These are phyloP conservation scores for Macrophya annulata DNA, from an alignment of 2,888 invertebrate species.

Conservation along the genomic window DNA sequence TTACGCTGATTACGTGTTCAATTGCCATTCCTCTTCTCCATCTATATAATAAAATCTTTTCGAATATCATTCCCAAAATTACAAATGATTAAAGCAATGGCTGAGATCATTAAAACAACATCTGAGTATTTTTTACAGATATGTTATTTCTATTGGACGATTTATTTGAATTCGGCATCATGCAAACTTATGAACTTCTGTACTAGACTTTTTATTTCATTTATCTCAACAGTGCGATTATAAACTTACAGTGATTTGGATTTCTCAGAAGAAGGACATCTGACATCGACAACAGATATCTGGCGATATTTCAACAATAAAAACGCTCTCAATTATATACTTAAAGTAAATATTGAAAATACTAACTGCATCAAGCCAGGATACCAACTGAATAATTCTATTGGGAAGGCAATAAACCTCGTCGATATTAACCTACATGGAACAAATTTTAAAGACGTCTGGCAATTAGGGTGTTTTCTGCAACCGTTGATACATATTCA, in stretches of 20 bases:
- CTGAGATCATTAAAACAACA: too few species aligned
- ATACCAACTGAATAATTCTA: not conserved
- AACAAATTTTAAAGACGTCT: not conserved
- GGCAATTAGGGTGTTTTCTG: not conserved
- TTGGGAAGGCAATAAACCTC: not conserved
- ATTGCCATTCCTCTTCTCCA: too few species aligned
- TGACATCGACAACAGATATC: not conserved
- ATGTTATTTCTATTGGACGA: too few species aligned
- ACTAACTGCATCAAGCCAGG: not conserved
- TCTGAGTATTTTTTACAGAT: too few species aligned
- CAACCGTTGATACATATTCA: not conserved
- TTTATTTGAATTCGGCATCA: too few species aligned
- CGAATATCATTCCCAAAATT: too few species aligned
- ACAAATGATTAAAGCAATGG: too few species aligned
- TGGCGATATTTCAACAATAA: not conserved
- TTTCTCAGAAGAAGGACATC: not conserved
- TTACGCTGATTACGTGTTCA: too few species aligned
- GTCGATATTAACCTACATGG: constrained; percentile 3
- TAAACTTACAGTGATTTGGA: not conserved
- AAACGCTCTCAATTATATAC: not conserved
- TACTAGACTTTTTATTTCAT: too few species aligned
- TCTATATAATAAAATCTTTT: too few species aligned
- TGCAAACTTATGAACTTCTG: too few species aligned
- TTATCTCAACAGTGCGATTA: too few species aligned
- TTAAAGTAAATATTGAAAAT: not conserved